phyloP scores from a whole-genome alignment of 2,113 vertebrate genomes.

The Pachyramphus minor region DNA sequence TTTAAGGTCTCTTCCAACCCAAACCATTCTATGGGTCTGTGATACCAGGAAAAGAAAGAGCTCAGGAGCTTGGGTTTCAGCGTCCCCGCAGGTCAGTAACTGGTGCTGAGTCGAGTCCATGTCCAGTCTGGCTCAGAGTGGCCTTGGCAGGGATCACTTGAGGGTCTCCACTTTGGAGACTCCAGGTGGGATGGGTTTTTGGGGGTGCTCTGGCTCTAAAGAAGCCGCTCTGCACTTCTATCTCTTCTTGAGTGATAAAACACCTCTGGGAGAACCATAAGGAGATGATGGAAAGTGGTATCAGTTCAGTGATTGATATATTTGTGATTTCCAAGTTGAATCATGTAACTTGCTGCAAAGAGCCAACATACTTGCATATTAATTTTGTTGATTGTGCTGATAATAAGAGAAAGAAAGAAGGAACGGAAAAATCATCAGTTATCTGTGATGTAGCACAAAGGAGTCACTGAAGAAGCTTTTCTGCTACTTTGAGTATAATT shows the following conservation, averaged over 20 bases:
- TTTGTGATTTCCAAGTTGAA: neutral
- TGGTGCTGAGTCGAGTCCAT: neutral
- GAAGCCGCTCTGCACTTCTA: neutral
- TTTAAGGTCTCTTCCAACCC: neutral
- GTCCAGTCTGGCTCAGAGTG: fast-evolving
- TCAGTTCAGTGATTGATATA: neutral
- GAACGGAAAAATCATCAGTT: neutral
- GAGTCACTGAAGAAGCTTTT: neutral
- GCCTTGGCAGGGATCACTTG: fast-evolving
- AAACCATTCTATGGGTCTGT: neutral
- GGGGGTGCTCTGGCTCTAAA: neutral
- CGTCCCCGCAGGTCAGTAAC: neutral
- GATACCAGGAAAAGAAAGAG: neutral
- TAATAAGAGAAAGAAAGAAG: neutral
- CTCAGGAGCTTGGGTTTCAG: neutral
- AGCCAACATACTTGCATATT: neutral
- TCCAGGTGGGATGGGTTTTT: neutral
- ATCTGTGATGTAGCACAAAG: neutral
- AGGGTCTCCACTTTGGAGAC: fast-evolving
- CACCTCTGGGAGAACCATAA: neutral
- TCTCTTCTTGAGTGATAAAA: fast-evolving
- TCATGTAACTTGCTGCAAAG: neutral
- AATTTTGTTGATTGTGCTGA: neutral
- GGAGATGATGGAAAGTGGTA: neutral
- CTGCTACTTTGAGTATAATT: slow-evolving; percentile 7